Conservation (phyloP, 2,113 vertebrate species). For the Melospiza georgiana region DNA sequence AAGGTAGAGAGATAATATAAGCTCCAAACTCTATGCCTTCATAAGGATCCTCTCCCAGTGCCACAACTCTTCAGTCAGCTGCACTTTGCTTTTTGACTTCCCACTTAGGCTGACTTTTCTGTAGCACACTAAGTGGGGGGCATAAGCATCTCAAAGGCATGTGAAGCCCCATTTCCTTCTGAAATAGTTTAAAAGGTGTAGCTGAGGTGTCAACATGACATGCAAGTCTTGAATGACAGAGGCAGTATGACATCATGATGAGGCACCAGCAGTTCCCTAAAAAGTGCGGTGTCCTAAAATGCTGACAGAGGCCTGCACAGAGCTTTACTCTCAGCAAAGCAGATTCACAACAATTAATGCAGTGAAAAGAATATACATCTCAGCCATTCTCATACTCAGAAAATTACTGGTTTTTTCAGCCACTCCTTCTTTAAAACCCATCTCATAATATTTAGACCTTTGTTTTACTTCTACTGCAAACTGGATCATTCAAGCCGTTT, state of each 20-base stretch:
- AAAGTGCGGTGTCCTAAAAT: neutral
- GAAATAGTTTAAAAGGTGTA: neutral
- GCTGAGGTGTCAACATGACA: neutral
- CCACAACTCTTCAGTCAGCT: neutral
- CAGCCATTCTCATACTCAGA: neutral
- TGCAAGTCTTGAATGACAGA: neutral
- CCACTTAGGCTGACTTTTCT: neutral
- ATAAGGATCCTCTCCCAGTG: neutral
- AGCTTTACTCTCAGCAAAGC: neutral
- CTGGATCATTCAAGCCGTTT: neutral
- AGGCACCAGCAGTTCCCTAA: neutral
- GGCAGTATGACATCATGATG: neutral
- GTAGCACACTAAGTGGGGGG: fast-evolving
- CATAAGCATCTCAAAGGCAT: neutral
- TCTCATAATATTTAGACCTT: neutral
- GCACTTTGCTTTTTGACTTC: neutral
- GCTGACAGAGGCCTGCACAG: neutral
- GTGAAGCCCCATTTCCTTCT: neutral
- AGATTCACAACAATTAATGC: neutral
- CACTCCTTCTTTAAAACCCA: neutral
- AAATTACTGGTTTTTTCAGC: neutral
- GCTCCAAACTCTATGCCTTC: neutral
- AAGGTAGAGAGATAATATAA: too few relatives aligned
- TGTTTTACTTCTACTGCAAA: neutral
- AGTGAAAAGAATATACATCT: neutral